Base-by-base conservation (phyloP, 1,140 invertebrate genomes). In the Copidosoma floridanum region DNA sequence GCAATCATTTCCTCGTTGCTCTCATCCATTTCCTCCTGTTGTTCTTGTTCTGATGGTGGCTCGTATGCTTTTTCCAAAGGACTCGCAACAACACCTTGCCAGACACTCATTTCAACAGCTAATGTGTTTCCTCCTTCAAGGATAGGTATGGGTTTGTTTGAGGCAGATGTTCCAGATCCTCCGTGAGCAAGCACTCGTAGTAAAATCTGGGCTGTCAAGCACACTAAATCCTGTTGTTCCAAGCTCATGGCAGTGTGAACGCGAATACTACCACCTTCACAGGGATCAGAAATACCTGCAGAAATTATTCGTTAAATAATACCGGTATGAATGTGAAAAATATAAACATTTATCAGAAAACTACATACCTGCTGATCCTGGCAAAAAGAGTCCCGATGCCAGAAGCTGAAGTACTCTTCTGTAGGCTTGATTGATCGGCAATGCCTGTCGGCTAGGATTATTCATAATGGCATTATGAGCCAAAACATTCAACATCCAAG, bases 391-490 rank as follows among this genome's bases (percentile, higher is more conserved):
- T 3, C 97, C 97, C n/a, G 93, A 91, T 5, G 94, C 85, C 21
- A 99, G 80, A 16, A 99, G 82, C 68, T 98, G 94, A 46, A 99
- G 85, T 41, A 92, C 88, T 66, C 95, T 83, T 63, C 87, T 86
- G 58, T 77, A 84, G 0, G 96, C 96, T 51, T 90, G 84, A 72
- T 95, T 95, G 54, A 99, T 90, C 1, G 95, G 89, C 46, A 99
- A 78, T 1, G 95, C 94, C 80, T 97, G 94, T 32, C 95, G 81
- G 48, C 88, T 90, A 0, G 94, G 94, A 79, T 97, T 98, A 77
- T 96, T 97, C 89, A 98, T 95, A 58, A 98, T 94, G 40, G 94
- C 90, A 82, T 97, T 94, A 78, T 99, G 95, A 2, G 95, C 94
- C 67, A 99, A 81, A 14, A 99, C 81, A 81, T 99, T 97, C 23